A percentile compares a stretch with the other conserved stretches of the same genome.
phyloP scores from a whole-genome alignment of 2,113 vertebrate genomes.

The Jaculus jaculus region DNA sequence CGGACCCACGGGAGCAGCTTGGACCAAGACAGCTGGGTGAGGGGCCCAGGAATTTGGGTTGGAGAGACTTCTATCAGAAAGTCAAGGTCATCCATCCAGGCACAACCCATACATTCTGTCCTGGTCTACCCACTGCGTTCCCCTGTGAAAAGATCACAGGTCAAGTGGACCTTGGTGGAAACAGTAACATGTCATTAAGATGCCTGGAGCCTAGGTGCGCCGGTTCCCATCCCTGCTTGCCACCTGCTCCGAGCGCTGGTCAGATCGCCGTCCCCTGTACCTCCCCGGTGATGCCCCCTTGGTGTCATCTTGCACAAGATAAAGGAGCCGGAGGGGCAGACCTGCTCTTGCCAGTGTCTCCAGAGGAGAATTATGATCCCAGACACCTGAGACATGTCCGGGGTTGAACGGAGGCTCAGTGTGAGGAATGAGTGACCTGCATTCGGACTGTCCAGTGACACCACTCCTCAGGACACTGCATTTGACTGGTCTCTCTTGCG shows the following conservation, averaged over 20 bases:
- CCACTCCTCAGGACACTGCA: no score
- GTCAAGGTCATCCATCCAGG: background rate
- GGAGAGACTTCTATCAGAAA: background rate
- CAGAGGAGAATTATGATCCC: background rate
- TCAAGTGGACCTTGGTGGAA: fast-evolving
- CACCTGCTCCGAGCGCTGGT: background rate
- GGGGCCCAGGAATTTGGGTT: background rate
- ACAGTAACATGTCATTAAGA: background rate
- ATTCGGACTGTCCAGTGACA: no score
- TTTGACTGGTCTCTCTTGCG: background rate
- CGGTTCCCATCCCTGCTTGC: background rate
- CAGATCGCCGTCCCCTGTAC: background rate
- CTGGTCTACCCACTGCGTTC: background rate
- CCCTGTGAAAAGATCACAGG: background rate
- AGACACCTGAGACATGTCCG: background rate
- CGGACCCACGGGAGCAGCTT: fast-evolving
- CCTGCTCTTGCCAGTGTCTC: background rate
- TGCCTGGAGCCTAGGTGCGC: background rate
- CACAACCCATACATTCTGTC: background rate
- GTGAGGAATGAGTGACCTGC: background rate
- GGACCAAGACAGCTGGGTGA: background rate
- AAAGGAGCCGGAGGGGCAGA: background rate
- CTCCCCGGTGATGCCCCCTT: background rate
- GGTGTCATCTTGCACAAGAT: background rate
- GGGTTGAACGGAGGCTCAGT: background rate